Conservation (phyloP, 2,888 invertebrate genomes). For the Pachydiplax longipennis region DNA sequence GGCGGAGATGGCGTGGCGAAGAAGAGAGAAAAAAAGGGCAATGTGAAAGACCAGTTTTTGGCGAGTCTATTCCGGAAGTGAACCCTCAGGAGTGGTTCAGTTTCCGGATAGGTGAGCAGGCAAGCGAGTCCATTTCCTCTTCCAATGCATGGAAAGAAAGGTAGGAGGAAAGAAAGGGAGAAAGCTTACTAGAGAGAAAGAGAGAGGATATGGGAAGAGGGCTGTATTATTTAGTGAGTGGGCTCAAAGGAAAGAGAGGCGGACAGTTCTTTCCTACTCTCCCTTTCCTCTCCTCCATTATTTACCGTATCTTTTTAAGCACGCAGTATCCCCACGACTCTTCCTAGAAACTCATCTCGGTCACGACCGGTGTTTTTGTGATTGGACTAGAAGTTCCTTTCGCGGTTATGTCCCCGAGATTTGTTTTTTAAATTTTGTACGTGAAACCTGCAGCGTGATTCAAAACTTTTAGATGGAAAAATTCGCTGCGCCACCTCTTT, state of each 20-base stretch:
- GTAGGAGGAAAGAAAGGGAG: no score
- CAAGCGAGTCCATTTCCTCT: background rate
- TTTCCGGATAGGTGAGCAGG: background rate
- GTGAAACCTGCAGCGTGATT: no score
- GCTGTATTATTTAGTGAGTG: constrained; percentile 16
- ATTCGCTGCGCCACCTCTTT: no score
- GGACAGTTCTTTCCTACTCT: background rate
- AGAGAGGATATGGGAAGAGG: background rate
- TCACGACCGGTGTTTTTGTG: background rate
- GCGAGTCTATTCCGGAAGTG: constrained; percentile 7
- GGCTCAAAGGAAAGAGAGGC: background rate
- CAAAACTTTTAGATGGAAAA: no score
- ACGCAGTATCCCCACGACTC: background rate
- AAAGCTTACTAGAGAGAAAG: background rate
- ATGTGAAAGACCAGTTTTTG: background rate
- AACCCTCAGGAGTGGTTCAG: constrained; percentile 9
- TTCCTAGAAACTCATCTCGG: no score
- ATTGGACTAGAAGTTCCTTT: no score
- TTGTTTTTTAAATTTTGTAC: no score
- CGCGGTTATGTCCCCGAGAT: no score
- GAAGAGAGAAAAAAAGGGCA: background rate
- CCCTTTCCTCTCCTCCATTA: background rate
- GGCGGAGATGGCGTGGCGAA: background rate
- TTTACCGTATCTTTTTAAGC: background rate
- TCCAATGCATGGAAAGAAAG: background rate